A percentile compares a stretch with the other conserved stretches of the same genome.
Conservation (phyloP, 2,113 vertebrate species). For the Thymallus thymallus region DNA sequence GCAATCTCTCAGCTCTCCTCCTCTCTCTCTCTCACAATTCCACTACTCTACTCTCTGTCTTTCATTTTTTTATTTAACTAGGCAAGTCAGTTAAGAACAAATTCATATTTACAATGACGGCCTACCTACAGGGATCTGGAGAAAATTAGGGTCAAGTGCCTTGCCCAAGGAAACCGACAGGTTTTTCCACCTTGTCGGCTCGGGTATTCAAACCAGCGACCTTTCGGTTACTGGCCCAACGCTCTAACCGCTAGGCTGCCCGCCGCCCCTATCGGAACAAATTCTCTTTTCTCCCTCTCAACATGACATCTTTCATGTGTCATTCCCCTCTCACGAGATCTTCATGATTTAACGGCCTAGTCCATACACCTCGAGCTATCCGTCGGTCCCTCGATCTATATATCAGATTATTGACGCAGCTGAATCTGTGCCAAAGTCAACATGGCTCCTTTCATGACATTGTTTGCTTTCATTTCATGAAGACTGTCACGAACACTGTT, state of each 20-base stretch:
- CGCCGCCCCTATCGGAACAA: neutral
- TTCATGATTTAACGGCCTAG: neutral
- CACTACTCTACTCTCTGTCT: constrained; percentile 21
- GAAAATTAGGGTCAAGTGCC: too few species aligned
- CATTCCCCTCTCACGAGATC: neutral
- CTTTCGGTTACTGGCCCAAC: too few species aligned
- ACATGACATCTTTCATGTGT: neutral
- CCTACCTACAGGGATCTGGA: too few species aligned
- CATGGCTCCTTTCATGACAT: neutral
- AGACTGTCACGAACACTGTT: neutral
- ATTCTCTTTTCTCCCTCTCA: neutral
- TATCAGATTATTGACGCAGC: neutral
- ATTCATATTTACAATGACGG: too few species aligned
- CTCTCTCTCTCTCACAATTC: constrained; percentile 19
- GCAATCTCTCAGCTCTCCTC: constrained; percentile 62
- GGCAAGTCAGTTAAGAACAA: too few species aligned
- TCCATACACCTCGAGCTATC: neutral
- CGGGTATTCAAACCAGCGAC: too few species aligned
- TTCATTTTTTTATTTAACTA: too few species aligned
- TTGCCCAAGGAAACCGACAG: too few species aligned
- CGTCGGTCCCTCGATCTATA: neutral
- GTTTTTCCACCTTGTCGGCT: too few species aligned
- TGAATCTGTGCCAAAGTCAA: neutral
- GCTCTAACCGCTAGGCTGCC: too few species aligned
- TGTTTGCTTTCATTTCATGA: neutral